Conservation (phyloP, 2,113 vertebrate genomes). For the Protomyctophum bolini region DNA sequence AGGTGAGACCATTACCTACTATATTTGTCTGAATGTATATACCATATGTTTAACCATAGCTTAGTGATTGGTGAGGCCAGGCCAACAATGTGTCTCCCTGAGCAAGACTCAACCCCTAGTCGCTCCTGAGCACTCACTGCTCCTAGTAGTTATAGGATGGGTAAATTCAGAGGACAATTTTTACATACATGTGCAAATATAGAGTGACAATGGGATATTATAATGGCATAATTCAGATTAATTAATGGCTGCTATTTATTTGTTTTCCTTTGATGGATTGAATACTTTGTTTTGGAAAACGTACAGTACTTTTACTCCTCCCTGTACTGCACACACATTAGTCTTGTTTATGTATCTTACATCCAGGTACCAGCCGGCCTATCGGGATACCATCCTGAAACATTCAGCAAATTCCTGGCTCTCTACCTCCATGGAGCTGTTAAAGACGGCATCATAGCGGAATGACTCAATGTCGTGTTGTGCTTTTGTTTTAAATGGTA, state of each 20-base stretch:
- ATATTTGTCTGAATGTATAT: neutral
- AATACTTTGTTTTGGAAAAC: neutral
- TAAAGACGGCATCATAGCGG: constrained; percentile 44
- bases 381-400: constrained; percentile 86
- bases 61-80: too few species aligned
- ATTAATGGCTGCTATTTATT: too few species aligned
- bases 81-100: too few species aligned
- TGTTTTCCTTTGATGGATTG: neutral
- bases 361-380: constrained; percentile 89
- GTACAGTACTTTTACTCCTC: neutral
- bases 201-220: too few species aligned
- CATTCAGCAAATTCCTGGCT: constrained; percentile 93
- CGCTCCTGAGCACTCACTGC: too few species aligned
- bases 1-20: constrained; percentile 67
- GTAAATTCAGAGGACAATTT: too few species aligned
- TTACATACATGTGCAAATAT: neutral
- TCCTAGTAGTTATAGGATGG: too few species aligned
- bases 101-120: too few species aligned
- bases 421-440: constrained; percentile 88
- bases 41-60: too few species aligned
- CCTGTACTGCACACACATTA: neutral
- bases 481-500: constrained; percentile 17
- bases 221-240: too few species aligned
- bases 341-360: constrained; percentile 1
- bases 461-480: too few species aligned